Conservation (phyloP, 2,888 invertebrate genomes). For the Leptura quadrifasciata region DNA sequence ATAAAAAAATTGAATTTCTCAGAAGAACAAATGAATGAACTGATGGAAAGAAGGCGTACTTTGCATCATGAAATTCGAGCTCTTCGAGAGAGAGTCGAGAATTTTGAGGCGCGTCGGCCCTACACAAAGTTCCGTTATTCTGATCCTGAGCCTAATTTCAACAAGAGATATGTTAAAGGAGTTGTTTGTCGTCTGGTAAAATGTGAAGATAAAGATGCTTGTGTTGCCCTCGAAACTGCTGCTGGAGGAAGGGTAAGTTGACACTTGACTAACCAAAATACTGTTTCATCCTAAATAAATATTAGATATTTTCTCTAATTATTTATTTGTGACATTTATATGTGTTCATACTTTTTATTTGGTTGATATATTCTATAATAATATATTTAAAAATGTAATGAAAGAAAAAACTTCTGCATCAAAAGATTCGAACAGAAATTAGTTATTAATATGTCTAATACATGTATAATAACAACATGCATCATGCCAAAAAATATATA, state of each 20-base stretch:
- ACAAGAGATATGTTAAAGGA: slow-evolving; percentile 82
- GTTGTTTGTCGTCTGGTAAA: slow-evolving; percentile 87
- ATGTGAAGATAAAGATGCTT: slow-evolving; percentile 81
- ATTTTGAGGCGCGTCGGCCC: slow-evolving; percentile 77
- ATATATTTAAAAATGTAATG: too few relatives aligned
- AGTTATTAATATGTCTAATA: too few relatives aligned
- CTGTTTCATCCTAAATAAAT: background rate
- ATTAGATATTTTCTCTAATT: too few relatives aligned
- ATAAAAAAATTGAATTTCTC: slow-evolving; percentile 77
- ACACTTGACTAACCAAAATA: background rate
- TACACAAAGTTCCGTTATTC: slow-evolving; percentile 83
- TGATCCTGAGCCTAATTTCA: slow-evolving; percentile 86
- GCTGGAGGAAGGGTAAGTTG: slow-evolving; percentile 88
- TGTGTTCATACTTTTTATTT: too few relatives aligned
- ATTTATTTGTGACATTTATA: too few relatives aligned
- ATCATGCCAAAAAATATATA: too few relatives aligned
- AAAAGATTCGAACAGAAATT: too few relatives aligned
- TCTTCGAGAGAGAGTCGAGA: slow-evolving; percentile 77
- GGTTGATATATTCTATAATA: too few relatives aligned
- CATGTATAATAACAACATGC: too few relatives aligned
- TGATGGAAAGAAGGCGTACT: slow-evolving; percentile 74
- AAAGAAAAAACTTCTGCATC: too few relatives aligned
- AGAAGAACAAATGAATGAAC: slow-evolving; percentile 77
- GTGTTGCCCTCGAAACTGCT: slow-evolving; percentile 89
- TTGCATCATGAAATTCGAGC: slow-evolving; percentile 77